Base-by-base conservation (phyloP, 2,113 vertebrate species). In the Eonycteris spelaea region DNA sequence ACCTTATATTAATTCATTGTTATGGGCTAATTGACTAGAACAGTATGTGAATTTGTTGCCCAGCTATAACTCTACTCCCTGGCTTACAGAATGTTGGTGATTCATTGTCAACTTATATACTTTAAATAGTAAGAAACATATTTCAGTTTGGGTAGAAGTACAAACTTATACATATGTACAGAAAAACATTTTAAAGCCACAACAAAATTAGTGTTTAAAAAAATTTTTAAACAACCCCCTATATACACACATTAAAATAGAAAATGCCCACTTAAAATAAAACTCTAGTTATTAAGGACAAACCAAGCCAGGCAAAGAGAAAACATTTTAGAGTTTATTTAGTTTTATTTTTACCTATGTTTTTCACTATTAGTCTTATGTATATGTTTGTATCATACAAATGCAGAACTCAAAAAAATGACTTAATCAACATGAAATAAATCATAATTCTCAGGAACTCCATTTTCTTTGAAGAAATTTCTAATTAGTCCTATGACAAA, bases 111-210 rank as follows among this genome's bases (percentile, higher is more conserved):
- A 96, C 91, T 95, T 97, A 53, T 5, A 92, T 16, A 82, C 94
- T 97, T 96, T 93, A 97, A 96, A 94, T 74, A 97, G 65, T 45
- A 93, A 87, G 90, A 95, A 97, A 96, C 74, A 97, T 63, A 95
- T 97, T 96, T 97, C 70, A 95, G 80, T 95, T 95, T 86, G n/a
- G 18, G 3, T 40, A 38, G 77, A 93, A 22, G 5, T 55, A 61
- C 35, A 89, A 24, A 48, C 22, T n/a, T 90, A 35, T 33, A 61
- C 16, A 53, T 40, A 82, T 13, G 22, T 35, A 19, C 38, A 53
- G 21, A 75, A 45, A 97, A 59, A 88, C 53, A 65, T 51, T 70
- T 45, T n/a, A 89, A 97, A 92, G 51, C 3, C 43, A 79, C 30
- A 51, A 80, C 45, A 68, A 92, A 94, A 90, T 65, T 67, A 75